These are phyloP conservation scores for Aporrectodea caliginosa DNA, from an alignment of 1,140 invertebrate genomes.

Conservation along the genomic window DNA sequence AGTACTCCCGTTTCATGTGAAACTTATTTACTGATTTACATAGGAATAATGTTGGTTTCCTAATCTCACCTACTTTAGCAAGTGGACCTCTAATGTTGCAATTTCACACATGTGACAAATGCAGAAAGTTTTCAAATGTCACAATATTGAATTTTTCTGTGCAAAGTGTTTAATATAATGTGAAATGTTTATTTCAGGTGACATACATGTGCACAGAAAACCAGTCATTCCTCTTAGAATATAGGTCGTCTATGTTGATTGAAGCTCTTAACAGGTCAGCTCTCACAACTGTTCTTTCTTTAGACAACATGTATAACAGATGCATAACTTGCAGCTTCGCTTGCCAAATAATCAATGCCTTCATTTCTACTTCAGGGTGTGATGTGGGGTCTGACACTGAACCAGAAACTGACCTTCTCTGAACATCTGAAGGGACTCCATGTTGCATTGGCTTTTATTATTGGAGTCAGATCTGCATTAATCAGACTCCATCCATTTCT, in stretches of 20 bases:
- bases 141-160: constrained; percentile 32
- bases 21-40: background rate
- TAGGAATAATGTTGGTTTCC: background rate
- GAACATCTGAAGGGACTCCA: too few relatives aligned
- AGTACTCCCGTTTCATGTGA: background rate
- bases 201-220: constrained; percentile 92
- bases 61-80: too few relatives aligned
- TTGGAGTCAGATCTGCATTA: too few relatives aligned
- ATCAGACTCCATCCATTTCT: too few relatives aligned
- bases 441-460: too few relatives aligned
- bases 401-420: background rate
- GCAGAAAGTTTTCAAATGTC: too few relatives aligned
- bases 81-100: too few relatives aligned
- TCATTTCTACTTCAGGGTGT: too few relatives aligned
- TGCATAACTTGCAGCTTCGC: background rate
- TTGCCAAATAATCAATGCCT: too few relatives aligned
- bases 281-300: background rate
- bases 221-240: constrained; percentile 75
- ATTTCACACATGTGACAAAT: too few relatives aligned
- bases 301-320: background rate
- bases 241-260: background rate
- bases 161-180: too few relatives aligned
- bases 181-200: too few relatives aligned
- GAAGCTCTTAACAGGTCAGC: background rate
- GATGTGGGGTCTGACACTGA: background rate